Conservation (phyloP, 2,888 invertebrate species). For the Busseola fusca region DNA sequence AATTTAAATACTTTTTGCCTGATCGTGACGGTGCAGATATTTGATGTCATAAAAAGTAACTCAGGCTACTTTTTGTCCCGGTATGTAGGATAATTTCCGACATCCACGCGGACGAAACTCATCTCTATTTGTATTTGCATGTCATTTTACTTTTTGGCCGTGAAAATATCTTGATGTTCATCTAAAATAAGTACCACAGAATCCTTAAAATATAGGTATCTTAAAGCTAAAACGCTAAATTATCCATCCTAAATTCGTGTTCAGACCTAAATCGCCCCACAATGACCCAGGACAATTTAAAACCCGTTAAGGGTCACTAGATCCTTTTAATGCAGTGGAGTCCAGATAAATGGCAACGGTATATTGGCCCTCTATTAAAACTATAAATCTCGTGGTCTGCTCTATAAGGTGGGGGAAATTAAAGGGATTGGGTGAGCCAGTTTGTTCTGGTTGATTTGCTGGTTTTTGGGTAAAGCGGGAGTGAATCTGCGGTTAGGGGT, state of each 20-base stretch:
- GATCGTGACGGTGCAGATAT: not conserved
- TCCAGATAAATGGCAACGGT: constrained; percentile 75
- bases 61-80: not conserved
- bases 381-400: constrained; percentile 80
- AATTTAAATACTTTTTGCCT: too few species aligned
- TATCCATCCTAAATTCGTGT: constrained; percentile 26
- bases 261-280: constrained; percentile 21
- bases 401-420: constrained; percentile 68
- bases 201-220: not conserved
- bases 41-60: not conserved
- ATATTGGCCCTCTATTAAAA: constrained; percentile 82
- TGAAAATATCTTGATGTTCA: not conserved
- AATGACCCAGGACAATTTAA: constrained; percentile 67
- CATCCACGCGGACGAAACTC: not conserved
- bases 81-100: too few species aligned
- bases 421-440: constrained; percentile 64
- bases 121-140: not conserved
- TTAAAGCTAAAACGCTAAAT: constrained; percentile 4
- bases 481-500: constrained; percentile 41
- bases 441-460: constrained; percentile 62
- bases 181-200: not conserved
- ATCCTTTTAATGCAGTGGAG: constrained; percentile 79
- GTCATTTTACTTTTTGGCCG: not conserved
- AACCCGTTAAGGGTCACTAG: constrained; percentile 69
- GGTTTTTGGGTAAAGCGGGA: constrained; percentile 47